Percentiles rank a stretch among this genome's conserved stretches.
phyloP scores from a whole-genome alignment of 2,888 invertebrate species.

The Eurytoma adleriae region DNA sequence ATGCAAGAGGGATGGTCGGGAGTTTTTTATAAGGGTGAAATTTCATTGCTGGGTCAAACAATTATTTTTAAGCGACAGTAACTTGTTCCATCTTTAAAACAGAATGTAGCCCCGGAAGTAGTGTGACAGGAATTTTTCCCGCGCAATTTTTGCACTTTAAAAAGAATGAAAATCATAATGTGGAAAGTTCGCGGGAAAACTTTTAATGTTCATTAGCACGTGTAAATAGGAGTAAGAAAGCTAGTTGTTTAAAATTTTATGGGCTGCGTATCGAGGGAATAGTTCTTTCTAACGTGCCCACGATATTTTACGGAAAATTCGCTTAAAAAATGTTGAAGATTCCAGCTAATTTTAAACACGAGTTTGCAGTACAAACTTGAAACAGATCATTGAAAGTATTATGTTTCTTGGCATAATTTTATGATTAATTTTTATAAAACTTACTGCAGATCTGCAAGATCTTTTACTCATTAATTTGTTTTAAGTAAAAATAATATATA shows the following conservation, averaged over 20 bases:
- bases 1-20: neutral
- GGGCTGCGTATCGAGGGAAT: slow-evolving; percentile 38
- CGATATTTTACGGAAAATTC: slow-evolving; percentile 28
- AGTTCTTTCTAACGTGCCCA: slow-evolving; percentile 23
- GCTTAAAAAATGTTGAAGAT: slow-evolving; percentile 24
- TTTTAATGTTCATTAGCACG: slow-evolving; percentile 49
- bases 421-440: too few relatives aligned
- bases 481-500: too few relatives aligned
- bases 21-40: slow-evolving; percentile 1
- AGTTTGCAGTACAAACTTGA: neutral
- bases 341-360: neutral
- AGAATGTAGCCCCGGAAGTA: neutral
- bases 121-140: neutral
- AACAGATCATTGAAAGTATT: neutral
- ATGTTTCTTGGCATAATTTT: neutral
- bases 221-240: slow-evolving; percentile 41
- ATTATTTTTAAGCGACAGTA: slow-evolving; percentile 6
- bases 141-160: slow-evolving; percentile 3
- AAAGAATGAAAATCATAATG: slow-evolving; percentile 46
- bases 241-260: slow-evolving; percentile 49
- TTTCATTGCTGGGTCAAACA: slow-evolving; percentile 22
- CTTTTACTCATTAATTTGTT: too few relatives aligned
- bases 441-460: too few relatives aligned
- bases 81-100: slow-evolving; percentile 18
- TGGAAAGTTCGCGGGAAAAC: slow-evolving; percentile 19